These are phyloP conservation scores for Plebejus anna DNA, from an alignment of 2,888 invertebrate genomes.

Conservation along the genomic window DNA sequence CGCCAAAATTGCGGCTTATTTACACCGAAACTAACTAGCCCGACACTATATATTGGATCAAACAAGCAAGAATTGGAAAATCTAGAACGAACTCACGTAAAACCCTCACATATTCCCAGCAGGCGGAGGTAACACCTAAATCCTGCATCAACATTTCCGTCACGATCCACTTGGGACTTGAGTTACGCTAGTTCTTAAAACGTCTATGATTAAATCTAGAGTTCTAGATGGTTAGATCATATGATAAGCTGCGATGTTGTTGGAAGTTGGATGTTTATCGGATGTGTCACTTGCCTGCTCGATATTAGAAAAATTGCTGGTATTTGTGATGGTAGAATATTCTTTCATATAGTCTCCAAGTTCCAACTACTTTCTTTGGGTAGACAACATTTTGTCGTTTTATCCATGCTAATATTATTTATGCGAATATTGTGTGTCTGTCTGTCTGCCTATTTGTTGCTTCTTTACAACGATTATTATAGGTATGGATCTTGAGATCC, in stretches of 20 bases:
- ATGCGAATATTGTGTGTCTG: no score
- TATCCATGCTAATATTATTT: not conserved
- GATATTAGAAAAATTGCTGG: not conserved
- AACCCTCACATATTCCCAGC: constrained; percentile 2
- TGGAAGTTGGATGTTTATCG: not conserved
- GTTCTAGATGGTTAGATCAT: constrained; percentile 14
- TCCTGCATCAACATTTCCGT: not conserved
- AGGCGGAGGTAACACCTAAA: not conserved
- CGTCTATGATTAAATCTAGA: not conserved
- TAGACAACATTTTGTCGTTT: not conserved
- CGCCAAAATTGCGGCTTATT: not conserved
- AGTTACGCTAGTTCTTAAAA: not conserved
- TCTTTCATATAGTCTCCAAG: no score
- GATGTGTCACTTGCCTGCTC: not conserved
- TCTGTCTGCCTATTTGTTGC: no score
- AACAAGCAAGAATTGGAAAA: not conserved
- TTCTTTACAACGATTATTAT: no score
- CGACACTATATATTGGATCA: not conserved
- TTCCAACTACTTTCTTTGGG: not conserved
- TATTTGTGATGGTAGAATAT: not conserved
- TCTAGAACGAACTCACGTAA: not conserved
- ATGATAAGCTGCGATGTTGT: not conserved
- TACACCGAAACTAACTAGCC: not conserved
- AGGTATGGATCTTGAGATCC: no score
- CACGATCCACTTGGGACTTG: not conserved